Percentiles rank a stretch among this genome's conserved stretches.
phyloP scores from a whole-genome alignment of 2,888 invertebrate genomes.

The Digitonthophagus gazella region DNA sequence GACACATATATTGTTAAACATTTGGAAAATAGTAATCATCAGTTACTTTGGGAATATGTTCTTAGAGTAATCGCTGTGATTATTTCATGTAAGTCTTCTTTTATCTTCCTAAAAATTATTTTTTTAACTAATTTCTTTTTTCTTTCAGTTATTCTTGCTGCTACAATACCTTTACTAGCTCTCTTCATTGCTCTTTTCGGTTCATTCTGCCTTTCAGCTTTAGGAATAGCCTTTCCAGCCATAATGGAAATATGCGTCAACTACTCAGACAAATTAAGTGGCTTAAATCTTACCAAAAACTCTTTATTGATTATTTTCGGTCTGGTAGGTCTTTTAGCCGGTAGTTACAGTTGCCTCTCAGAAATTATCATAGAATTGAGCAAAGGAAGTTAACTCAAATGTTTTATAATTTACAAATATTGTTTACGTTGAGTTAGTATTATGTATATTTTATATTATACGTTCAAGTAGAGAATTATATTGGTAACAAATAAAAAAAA shows the following conservation, averaged over 20 bases:
- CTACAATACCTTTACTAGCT: constrained; percentile 67
- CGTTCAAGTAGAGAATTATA: neutral
- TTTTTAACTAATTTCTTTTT: constrained; percentile 31
- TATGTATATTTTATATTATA: constrained; percentile 9
- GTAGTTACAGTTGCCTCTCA: constrained; percentile 57
- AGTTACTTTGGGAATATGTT: constrained; percentile 45
- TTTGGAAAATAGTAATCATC: constrained; percentile 41
- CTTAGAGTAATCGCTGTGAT: constrained; percentile 47
- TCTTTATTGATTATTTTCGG: constrained; percentile 55
- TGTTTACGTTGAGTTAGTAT: constrained; percentile 14
- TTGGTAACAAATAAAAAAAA: neutral
- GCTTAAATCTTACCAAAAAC: constrained; percentile 53
- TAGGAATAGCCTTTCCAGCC: constrained; percentile 74
- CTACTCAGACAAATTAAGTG: constrained; percentile 62
- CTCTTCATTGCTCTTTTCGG: constrained; percentile 76
- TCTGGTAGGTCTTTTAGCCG: constrained; percentile 56
- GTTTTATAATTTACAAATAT: constrained; percentile 2
- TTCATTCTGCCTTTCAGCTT: constrained; percentile 68
- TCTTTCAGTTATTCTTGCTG: constrained; percentile 69
- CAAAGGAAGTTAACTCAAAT: constrained; percentile 3
- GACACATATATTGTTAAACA: constrained; percentile 48
- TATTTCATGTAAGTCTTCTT: constrained; percentile 48
- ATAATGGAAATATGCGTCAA: constrained; percentile 71
- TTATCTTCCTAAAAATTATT: neutral
- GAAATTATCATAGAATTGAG: constrained; percentile 50